Evolutionary conservation across 2,888 invertebrate species (phyloP).

Genomic region (Lathronympha strigana): DNA sequence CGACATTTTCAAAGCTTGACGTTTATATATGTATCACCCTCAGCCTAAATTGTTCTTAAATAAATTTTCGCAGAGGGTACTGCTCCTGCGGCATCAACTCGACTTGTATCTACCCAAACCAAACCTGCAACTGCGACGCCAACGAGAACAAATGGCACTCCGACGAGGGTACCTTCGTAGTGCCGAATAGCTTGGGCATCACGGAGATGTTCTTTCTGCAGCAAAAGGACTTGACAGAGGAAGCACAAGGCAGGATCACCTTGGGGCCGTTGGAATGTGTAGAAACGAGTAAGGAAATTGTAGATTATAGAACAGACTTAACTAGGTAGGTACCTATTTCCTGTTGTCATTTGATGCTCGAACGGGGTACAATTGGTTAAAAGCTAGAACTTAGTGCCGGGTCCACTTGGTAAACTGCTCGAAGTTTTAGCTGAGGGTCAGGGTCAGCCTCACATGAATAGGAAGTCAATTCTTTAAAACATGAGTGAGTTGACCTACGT

Average conservation of each 20-base stretch:
- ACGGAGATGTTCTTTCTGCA: slow-evolving; percentile 96
- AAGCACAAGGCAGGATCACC: slow-evolving; percentile 94
- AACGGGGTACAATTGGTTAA: too few species aligned
- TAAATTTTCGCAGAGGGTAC: slow-evolving; percentile 86
- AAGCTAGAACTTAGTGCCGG: too few species aligned
- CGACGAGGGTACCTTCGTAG: slow-evolving; percentile 93
- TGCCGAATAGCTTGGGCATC: slow-evolving; percentile 92
- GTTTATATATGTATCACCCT: too few species aligned
- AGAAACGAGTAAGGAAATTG: slow-evolving; percentile 91
- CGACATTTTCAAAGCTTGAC: too few species aligned
- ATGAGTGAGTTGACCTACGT: too few species aligned
- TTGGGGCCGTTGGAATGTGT: slow-evolving; percentile 96
- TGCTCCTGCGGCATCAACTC: slow-evolving; percentile 91
- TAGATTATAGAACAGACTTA: neutral
- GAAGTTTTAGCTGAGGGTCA: too few species aligned
- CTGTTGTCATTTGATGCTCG: too few species aligned
- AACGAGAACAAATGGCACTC: slow-evolving; percentile 94
- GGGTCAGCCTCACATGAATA: too few species aligned
- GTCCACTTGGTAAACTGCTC: too few species aligned
- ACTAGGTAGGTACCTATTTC: too few species aligned
- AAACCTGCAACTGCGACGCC: slow-evolving; percentile 96
- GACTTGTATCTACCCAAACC: slow-evolving; percentile 91
- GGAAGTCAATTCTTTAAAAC: too few species aligned
- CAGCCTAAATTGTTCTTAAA: too few species aligned
- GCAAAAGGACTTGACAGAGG: slow-evolving; percentile 91